phyloP scores from a whole-genome alignment of 2,888 invertebrate genomes.

The Halocaridina rubra region DNA sequence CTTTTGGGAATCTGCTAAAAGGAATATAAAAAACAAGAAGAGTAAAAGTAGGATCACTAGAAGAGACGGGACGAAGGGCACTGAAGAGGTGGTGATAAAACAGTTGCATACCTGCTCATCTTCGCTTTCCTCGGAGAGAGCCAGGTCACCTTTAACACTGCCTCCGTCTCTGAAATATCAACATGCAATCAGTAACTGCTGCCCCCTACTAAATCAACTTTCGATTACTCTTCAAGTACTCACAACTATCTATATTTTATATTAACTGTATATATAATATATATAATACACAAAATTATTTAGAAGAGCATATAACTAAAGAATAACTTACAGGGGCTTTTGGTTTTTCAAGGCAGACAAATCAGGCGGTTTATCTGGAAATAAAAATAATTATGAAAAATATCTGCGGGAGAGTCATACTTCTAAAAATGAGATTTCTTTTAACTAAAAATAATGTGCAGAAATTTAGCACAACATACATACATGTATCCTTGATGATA shows the following conservation, averaged over 20 bases:
- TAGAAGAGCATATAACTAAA: not conserved
- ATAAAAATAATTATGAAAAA: too few species aligned
- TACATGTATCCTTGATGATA: too few species aligned
- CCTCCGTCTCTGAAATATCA: constrained; percentile 30
- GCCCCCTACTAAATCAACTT: not conserved
- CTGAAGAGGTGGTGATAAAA: not conserved
- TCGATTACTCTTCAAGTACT: not conserved
- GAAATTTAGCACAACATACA: too few species aligned
- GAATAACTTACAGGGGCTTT: constrained; percentile 21
- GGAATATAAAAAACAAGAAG: too few species aligned
- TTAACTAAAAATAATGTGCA: too few species aligned
- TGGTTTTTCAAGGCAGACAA: not conserved
- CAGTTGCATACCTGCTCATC: constrained; percentile 16
- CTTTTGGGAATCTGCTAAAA: too few species aligned
- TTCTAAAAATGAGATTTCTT: too few species aligned
- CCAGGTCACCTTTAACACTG: constrained; percentile 21
- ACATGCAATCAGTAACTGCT: not conserved
- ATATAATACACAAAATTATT: not conserved
- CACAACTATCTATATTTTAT: not conserved
- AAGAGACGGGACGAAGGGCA: too few species aligned
- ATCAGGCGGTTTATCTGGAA: constrained; percentile 4
- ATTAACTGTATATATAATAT: not conserved
- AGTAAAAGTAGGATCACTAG: too few species aligned
- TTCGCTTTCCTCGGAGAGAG: constrained; percentile 43
- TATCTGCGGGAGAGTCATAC: too few species aligned